These are phyloP conservation scores for Rhimphoctona megacephalus DNA, from an alignment of 2,888 invertebrate species.

Conservation along the genomic window DNA sequence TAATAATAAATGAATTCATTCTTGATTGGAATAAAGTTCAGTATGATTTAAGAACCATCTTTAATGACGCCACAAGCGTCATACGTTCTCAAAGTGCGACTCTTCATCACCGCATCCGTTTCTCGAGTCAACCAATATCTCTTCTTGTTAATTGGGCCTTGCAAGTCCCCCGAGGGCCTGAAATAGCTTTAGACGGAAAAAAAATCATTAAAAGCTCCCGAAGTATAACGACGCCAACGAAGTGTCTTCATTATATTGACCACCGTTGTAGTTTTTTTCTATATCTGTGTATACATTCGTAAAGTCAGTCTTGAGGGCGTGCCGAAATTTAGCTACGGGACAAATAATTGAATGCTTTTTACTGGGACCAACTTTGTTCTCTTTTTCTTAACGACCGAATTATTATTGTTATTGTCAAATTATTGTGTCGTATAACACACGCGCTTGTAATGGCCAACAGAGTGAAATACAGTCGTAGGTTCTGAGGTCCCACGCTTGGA, in stretches of 20 bases:
- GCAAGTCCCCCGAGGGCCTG: constrained; percentile 8
- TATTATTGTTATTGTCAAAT: constrained; percentile 40
- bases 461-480: constrained; percentile 56
- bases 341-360: constrained; percentile 50
- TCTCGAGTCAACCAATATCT: constrained; percentile 44
- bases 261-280: not conserved
- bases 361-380: constrained; percentile 46
- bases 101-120: constrained; percentile 36
- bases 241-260: constrained; percentile 58
- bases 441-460: not conserved
- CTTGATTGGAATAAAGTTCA: not conserved
- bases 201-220: constrained; percentile 60
- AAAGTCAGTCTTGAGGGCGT: not conserved
- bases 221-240: constrained; percentile 40
- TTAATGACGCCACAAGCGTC: constrained; percentile 46
- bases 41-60: constrained; percentile 3
- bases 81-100: not conserved
- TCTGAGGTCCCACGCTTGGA: constrained; percentile 47
- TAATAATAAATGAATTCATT: not conserved
- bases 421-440: constrained; percentile 21
- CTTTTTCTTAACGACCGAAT: constrained; percentile 22
- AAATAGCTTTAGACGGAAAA: constrained; percentile 12
- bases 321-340: not conserved
- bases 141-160: constrained; percentile 57
- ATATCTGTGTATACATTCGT: not conserved